Conservation (phyloP, 2,113 vertebrate genomes). For the Sigmodon hispidus region DNA sequence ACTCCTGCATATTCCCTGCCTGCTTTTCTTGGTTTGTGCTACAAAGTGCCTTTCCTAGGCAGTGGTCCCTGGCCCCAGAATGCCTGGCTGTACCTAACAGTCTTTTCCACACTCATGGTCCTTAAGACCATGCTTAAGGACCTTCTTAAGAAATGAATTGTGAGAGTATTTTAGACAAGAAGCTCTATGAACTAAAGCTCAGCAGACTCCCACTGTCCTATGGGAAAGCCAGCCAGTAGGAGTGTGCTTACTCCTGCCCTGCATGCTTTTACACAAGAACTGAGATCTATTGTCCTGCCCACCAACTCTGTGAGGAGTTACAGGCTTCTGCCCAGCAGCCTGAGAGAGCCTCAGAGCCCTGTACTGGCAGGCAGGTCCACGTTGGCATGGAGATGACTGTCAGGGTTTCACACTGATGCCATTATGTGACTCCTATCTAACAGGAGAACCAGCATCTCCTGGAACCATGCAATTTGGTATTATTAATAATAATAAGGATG, state of each 20-base stretch:
- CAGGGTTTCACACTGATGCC: not conserved
- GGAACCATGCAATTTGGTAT: conserved; percentile 52
- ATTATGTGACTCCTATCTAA: conserved; percentile 4
- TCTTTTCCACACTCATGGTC: fast-evolving
- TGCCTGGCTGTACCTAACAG: fast-evolving
- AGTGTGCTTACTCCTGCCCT: not conserved
- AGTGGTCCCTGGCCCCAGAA: not conserved
- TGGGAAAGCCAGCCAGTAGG: not conserved
- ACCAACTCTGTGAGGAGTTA: not conserved
- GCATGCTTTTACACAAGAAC: not conserved
- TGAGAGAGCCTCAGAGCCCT: fast-evolving
- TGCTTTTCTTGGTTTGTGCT: not conserved
- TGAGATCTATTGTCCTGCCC: not conserved
- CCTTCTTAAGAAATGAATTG: fast-evolving
- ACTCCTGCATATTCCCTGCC: not conserved
- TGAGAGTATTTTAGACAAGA: not conserved
- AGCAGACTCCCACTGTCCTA: fast-evolving
- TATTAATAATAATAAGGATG: conserved; percentile 65
- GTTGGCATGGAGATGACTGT: conserved; percentile 75
- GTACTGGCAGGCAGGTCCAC: not conserved
- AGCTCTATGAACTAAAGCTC: not conserved
- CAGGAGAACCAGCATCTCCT: not conserved
- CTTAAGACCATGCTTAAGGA: not conserved
- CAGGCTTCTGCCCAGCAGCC: not conserved
- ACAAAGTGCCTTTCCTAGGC: not conserved